These are phyloP conservation scores for Gerris buenoi DNA, from an alignment of 1,140 invertebrate species.

Conservation along the genomic window DNA sequence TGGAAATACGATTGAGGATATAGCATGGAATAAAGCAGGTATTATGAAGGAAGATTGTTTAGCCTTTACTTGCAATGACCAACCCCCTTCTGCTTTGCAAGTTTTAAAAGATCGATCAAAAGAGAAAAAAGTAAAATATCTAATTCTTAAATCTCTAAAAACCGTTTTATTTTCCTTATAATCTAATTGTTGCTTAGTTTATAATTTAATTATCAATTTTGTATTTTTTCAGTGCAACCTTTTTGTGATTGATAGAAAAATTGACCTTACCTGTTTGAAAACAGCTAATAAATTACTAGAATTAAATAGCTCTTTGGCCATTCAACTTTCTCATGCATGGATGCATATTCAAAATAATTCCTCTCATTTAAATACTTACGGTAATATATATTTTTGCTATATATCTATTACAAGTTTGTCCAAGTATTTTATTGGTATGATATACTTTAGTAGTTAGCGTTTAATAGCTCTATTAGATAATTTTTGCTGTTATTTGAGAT, in stretches of 20 bases:
- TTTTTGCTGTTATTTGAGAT: no score
- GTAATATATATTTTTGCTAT: no score
- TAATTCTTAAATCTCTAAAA: no score
- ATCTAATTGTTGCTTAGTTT: no score
- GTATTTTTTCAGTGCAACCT: constrained; percentile 11
- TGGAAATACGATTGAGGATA: constrained; percentile 69
- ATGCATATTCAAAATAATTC: no score
- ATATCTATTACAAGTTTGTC: no score
- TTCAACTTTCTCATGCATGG: neutral
- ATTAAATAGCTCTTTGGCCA: neutral
- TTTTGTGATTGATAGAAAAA: neutral
- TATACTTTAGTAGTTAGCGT: no score
- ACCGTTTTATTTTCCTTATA: no score
- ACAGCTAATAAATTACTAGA: neutral
- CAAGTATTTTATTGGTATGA: no score
- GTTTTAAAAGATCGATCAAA: constrained; percentile 49
- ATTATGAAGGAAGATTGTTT: constrained; percentile 70
- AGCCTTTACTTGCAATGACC: constrained; percentile 54
- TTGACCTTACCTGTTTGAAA: neutral
- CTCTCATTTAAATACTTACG: no score
- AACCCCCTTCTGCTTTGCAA: constrained; percentile 47
- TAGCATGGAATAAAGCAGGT: constrained; percentile 89
- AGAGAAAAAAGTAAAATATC: constrained; percentile 49
- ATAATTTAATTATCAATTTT: no score
- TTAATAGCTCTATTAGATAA: no score